phyloP scores from a whole-genome alignment of 2,113 vertebrate genomes.

The Elgaria multicarinata region DNA sequence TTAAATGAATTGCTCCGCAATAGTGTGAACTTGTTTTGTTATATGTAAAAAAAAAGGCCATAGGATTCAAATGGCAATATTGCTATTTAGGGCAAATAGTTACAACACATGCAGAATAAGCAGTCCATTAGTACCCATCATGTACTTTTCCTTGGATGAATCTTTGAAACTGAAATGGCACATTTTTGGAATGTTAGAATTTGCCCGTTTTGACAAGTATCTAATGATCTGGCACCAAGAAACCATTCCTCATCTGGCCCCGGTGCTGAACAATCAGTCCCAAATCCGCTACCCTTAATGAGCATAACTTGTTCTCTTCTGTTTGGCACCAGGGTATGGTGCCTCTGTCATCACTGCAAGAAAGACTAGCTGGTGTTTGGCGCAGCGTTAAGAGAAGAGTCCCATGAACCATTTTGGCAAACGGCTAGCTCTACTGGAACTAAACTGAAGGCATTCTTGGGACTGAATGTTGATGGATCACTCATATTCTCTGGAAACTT shows the following conservation, averaged over 20 bases:
- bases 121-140: not conserved
- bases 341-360: slow-evolving; percentile 17
- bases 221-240: not conserved
- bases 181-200: not conserved
- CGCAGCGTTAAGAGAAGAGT: not conserved
- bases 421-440: not conserved
- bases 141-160: not conserved
- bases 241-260: not conserved
- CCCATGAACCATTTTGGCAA: slow-evolving; percentile 3
- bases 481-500: not conserved
- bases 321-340: not conserved
- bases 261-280: not conserved
- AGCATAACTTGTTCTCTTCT: slow-evolving; percentile 1
- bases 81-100: not conserved
- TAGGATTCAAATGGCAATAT: not conserved
- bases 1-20: not conserved
- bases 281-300: slow-evolving; percentile 1
- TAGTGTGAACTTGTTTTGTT: not conserved
- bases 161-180: not conserved
- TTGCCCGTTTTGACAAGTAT: not conserved
- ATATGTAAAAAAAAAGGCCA: not conserved
- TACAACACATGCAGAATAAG: not conserved
- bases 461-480: slow-evolving; percentile 16
- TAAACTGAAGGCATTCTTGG: slow-evolving; percentile 15
- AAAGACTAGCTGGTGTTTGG: not conserved